These are phyloP conservation scores for Salvelinus namaycush DNA, from an alignment of 2,113 vertebrate species.

Conservation along the genomic window DNA sequence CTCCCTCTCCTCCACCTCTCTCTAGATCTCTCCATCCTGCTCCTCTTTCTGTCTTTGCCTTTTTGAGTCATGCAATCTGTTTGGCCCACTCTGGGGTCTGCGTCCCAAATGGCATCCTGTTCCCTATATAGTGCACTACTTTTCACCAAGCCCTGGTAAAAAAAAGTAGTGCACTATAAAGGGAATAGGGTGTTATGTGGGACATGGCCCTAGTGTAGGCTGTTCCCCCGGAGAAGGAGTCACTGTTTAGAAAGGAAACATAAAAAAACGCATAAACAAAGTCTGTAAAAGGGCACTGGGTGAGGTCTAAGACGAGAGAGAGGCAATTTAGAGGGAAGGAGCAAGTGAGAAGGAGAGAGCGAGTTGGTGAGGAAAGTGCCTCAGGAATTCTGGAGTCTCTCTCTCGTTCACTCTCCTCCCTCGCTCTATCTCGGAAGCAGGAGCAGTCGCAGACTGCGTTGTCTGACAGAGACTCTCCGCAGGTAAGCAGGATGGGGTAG, in stretches of 20 bases:
- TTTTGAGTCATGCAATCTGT: conserved; percentile 4
- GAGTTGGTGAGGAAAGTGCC: conserved; percentile 54
- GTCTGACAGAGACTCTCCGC: conserved; percentile 37
- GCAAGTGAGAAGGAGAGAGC: conserved; percentile 32
- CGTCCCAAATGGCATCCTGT: background rate
- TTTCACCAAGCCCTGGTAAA: background rate
- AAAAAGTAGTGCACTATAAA: too few relatives aligned
- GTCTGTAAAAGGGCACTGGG: conserved; percentile 24
- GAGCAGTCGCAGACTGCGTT: conserved; percentile 43
- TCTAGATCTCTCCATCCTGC: background rate
- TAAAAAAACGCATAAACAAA: conserved; percentile 21
- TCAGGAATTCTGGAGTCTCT: conserved; percentile 45
- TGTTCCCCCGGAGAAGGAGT: background rate
- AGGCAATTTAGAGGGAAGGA: conserved; percentile 4
- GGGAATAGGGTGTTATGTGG: too few relatives aligned
- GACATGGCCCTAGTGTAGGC: too few relatives aligned
- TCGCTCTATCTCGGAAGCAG: conserved; percentile 39
- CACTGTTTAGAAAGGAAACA: conserved; percentile 1
- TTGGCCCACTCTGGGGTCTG: too few relatives aligned
- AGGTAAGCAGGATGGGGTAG: conserved; percentile 58
- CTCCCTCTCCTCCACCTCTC: background rate
- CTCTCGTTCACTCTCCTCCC: conserved; percentile 15
- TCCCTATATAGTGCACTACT: background rate
- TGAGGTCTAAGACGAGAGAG: conserved; percentile 4
- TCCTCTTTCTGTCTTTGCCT: background rate